Evolutionary conservation across 2,888 invertebrate species (phyloP).

Genomic region (Octonoba sinensis): DNA sequence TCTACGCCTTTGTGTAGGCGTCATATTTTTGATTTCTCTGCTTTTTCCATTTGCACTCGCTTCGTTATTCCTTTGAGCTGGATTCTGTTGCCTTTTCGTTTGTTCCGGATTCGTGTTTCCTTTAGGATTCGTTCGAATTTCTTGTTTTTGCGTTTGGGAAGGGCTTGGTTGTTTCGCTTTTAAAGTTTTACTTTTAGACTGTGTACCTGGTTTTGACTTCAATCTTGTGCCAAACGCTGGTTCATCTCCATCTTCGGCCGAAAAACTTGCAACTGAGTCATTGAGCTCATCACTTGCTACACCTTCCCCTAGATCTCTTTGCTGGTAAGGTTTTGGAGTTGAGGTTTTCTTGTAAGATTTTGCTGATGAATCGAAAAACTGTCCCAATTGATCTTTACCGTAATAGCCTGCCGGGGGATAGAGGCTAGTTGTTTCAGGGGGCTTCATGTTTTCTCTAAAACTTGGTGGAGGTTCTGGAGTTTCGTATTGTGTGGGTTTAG

Average conservation of each 20-base stretch:
- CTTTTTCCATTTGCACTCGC: conserved; percentile 1
- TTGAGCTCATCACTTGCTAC: conserved; percentile 38
- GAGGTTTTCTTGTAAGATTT: conserved; percentile 32
- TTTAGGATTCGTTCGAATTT: conserved; percentile 27
- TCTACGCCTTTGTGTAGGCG: conserved; percentile 9
- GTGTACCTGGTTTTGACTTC: conserved; percentile 17
- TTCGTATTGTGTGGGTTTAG: conserved; percentile 22
- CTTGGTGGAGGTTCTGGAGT: conserved; percentile 11
- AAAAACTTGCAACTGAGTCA: conserved; percentile 31
- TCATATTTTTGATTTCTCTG: background rate
- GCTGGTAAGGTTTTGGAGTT: conserved; percentile 19
- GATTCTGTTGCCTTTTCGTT: conserved; percentile 7
- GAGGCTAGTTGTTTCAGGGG: conserved; percentile 18
- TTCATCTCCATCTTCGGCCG: conserved; percentile 29
- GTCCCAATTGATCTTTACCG: conserved; percentile 52
- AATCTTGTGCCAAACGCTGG: conserved; percentile 52
- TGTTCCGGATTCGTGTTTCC: background rate
- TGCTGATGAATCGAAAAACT: conserved; percentile 51
- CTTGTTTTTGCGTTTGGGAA: conserved; percentile 38
- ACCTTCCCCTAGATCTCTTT: conserved; percentile 26
- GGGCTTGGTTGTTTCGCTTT: conserved; percentile 26
- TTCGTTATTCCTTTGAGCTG: background rate
- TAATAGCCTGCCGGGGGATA: conserved; percentile 60
- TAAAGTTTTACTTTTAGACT: background rate
- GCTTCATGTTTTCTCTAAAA: conserved; percentile 5